Evolutionary conservation across 2,797 vertebrate species (phyloP).

Genomic region (Microctenopoma steveboyesi): DNA sequence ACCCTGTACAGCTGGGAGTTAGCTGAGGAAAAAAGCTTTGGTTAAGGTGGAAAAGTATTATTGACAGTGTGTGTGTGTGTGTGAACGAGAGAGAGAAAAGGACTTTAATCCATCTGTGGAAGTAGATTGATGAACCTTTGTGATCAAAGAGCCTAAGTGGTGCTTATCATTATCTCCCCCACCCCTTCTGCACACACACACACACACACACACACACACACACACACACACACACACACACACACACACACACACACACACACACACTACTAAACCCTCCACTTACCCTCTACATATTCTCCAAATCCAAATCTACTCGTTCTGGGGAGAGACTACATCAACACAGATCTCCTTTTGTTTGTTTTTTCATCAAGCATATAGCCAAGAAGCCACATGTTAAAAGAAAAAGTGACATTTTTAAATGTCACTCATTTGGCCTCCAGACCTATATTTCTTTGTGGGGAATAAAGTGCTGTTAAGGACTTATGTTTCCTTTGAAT

Average conservation of each 20-base stretch:
- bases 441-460: slow-evolving; percentile 28
- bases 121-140: slow-evolving; percentile 88
- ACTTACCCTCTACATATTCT: slow-evolving; percentile 14
- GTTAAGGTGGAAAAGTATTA: slow-evolving; percentile 58
- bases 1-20: slow-evolving; percentile 30
- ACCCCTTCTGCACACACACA: slow-evolving; percentile 17
- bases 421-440: slow-evolving; percentile 59
- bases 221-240: neutral
- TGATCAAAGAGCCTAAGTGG: slow-evolving; percentile 96
- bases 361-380: neutral
- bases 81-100: neutral
- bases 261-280: slow-evolving; percentile 16
- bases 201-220: no score
- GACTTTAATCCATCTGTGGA: slow-evolving; percentile 56
- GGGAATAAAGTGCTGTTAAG: slow-evolving; percentile 12
- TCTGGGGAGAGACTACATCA: slow-evolving; percentile 43
- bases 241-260: neutral
- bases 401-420: slow-evolving; percentile 53
- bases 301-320: slow-evolving; percentile 68
- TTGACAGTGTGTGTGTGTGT: slow-evolving; percentile 34
- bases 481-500: slow-evolving; percentile 11
- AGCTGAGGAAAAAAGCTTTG: slow-evolving; percentile 42
- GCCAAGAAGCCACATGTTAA: slow-evolving; percentile 11
- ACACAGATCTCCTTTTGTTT: neutral
- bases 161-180: slow-evolving; percentile 91